These are phyloP conservation scores for Grantiella picta DNA, from an alignment of 2,113 vertebrate genomes.

Conservation along the genomic window DNA sequence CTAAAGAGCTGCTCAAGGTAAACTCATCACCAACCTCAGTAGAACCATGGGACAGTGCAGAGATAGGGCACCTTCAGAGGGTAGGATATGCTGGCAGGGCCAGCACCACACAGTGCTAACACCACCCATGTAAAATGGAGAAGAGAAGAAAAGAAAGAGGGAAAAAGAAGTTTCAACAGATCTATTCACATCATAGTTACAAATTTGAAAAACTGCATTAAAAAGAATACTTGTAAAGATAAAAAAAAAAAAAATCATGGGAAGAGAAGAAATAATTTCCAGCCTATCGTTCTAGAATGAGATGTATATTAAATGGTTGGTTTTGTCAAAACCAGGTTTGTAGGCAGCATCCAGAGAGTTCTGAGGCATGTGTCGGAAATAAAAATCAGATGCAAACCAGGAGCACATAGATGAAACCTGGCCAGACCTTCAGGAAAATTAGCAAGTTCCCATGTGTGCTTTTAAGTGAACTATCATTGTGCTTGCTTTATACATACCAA, in stretches of 20 bases:
- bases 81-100: background rate
- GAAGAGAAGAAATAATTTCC: background rate
- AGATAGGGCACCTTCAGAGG: too few species aligned
- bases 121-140: background rate
- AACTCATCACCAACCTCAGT: accelerated
- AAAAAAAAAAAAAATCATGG: background rate
- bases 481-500: background rate
- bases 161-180: background rate
- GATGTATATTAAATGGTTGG: background rate
- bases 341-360: background rate
- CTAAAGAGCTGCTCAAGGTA: background rate
- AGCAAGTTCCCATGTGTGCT: background rate
- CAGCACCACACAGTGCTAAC: accelerated
- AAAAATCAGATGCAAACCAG: background rate
- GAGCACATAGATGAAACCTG: background rate
- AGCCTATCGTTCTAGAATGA: background rate
- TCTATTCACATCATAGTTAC: background rate
- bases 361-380: background rate
- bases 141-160: background rate
- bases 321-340: background rate
- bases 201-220: background rate
- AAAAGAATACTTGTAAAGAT: background rate
- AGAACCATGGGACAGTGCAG: background rate
- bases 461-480: background rate
- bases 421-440: background rate